phyloP scores from a whole-genome alignment of 2,888 invertebrate genomes.

The Hemicrepidius hirtus region DNA sequence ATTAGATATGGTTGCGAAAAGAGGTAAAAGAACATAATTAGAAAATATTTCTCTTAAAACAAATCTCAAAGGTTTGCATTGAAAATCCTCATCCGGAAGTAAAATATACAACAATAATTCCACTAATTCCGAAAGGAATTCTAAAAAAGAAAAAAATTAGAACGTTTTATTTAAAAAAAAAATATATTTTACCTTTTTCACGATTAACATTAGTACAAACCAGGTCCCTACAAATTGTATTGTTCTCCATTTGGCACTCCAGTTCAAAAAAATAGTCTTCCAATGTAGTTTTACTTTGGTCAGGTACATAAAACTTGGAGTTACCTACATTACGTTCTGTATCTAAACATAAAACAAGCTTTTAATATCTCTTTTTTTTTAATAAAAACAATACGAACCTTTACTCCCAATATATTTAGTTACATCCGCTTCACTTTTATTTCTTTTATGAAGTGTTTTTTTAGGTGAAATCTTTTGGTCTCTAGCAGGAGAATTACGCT shows the following conservation, averaged over 20 bases:
- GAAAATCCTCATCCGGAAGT: constrained; percentile 89
- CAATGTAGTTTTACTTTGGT: constrained; percentile 72
- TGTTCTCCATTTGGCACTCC: constrained; percentile 90
- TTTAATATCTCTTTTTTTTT: not conserved
- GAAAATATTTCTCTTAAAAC: constrained; percentile 79
- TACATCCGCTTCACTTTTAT: constrained; percentile 84
- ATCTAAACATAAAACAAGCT: constrained; percentile 49
- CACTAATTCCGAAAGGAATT: constrained; percentile 86
- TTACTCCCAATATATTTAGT: constrained; percentile 75
- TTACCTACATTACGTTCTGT: constrained; percentile 73
- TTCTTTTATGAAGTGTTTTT: constrained; percentile 76
- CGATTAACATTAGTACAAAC: constrained; percentile 82
- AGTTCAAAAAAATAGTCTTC: constrained; percentile 91
- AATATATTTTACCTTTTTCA: constrained; percentile 74
- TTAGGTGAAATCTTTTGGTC: constrained; percentile 68
- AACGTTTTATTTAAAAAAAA: not conserved
- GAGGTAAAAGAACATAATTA: constrained; percentile 69
- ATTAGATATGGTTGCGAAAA: constrained; percentile 86
- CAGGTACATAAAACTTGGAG: constrained; percentile 78
- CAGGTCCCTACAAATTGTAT: constrained; percentile 84
- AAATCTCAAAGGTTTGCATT: constrained; percentile 86
- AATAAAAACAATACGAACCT: constrained; percentile 65
- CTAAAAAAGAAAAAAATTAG: constrained; percentile 70
- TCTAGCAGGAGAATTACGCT: constrained; percentile 66
- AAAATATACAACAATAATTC: constrained; percentile 89